phyloP scores from a whole-genome alignment of 2,888 invertebrate species.

The Chalcis sispes region DNA sequence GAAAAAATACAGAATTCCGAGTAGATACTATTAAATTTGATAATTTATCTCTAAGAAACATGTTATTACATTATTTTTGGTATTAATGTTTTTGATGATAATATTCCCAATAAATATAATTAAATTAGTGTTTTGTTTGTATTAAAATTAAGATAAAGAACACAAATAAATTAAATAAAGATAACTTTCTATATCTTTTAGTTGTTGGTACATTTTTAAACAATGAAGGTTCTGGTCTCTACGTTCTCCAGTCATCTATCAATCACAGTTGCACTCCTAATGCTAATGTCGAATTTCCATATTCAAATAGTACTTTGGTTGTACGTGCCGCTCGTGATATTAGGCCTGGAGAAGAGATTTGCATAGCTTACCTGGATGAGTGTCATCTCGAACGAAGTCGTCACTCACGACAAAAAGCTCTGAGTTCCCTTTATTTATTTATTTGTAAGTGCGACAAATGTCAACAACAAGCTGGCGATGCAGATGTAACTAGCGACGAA shows the following conservation, averaged over 20 bases:
- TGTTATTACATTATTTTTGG: no score
- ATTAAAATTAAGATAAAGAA: no score
- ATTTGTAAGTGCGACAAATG: constrained; percentile 90
- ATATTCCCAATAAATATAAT: no score
- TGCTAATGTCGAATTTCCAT: constrained; percentile 89
- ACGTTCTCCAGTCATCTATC: constrained; percentile 88
- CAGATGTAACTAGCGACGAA: constrained; percentile 89
- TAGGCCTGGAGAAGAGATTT: constrained; percentile 89
- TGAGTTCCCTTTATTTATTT: constrained; percentile 89
- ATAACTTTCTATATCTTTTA: constrained; percentile 59
- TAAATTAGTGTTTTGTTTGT: no score
- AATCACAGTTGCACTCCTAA: constrained; percentile 97
- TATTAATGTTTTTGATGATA: no score
- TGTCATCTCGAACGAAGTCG: constrained; percentile 88
- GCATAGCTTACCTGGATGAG: constrained; percentile 93
- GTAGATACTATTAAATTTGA: no score
- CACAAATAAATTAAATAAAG: no score
- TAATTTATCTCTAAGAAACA: no score
- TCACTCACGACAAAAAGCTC: constrained; percentile 89
- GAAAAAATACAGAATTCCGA: no score
- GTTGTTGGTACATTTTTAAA: constrained; percentile 89
- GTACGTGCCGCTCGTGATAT: constrained; percentile 86
- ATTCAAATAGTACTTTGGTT: constrained; percentile 87
- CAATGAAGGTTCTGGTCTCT: constrained; percentile 95
- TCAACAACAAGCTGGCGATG: constrained; percentile 83